Evolutionary conservation across 2,888 invertebrate genomes (phyloP), one percentile per base, ranked within the genome.

Genomic region (Crepidodera aurea): DNA sequence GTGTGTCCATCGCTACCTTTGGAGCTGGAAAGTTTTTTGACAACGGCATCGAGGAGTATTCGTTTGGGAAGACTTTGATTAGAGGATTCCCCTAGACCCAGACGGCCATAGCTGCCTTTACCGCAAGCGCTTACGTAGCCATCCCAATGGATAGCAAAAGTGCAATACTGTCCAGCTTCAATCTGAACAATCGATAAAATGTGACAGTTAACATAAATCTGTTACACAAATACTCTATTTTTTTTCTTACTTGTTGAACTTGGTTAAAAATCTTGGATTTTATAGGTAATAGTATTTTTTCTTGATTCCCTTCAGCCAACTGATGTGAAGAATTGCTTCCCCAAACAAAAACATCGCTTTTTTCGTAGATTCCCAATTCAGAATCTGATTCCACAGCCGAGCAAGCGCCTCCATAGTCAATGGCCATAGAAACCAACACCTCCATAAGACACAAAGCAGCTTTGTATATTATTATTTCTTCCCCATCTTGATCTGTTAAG

Each of bases 261-360:
- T 84, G 82, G 40, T 78, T 81, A 74, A 88, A 87, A n/a, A 84
- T 81, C 54, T 83, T 81, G 0, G 87, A 84, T 44, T 84, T 80
- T 65, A 84, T 82, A 1, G 87, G 87, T 32, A 84, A 75, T 18
- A 86, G 78, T 29, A 88, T 83, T 75, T 87, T 87, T 72, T 88
- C 88, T 68, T 84, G 83, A 40, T 79, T 83, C 6, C 85, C 86
- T 72, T 87, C 87, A 5, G 86, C 86, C 34, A 88, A 76, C 72
- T 88, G 88, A 75, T 86, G 85, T 4, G 86, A 86, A 3, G 86
- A 86, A 78, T 88, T 88, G 71, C 86, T 87, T 1, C 88, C 88
- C 87, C 87, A 88, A 15, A 87, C 85, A 75, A 83, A 87, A 10
- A 86, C 86, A 72, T 86, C 85, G 66, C 82, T 81, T 62, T 79